These are phyloP conservation scores for Scaeva pyrastri DNA, from an alignment of 2,888 invertebrate species.

Conservation along the genomic window DNA sequence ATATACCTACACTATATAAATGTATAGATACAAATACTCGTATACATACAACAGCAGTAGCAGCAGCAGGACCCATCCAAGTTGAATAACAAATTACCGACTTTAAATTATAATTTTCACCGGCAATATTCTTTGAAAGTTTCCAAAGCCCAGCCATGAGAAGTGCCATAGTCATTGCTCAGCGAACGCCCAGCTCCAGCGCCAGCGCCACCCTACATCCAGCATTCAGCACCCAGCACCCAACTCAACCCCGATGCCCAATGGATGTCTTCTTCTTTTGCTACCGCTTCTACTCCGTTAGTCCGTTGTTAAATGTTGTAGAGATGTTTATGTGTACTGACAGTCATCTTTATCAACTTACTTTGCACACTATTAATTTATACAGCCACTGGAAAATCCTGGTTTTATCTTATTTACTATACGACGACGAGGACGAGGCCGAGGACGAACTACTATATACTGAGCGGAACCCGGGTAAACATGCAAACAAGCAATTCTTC, in stretches of 20 bases:
- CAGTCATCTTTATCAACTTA: conserved; percentile 74
- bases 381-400: conserved; percentile 74
- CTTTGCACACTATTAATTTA: conserved; percentile 75
- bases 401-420: conserved; percentile 71
- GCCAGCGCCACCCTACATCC: neutral
- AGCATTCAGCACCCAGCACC: neutral
- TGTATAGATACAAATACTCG: neutral
- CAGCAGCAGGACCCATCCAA: conserved; percentile 65
- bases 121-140: conserved; percentile 75
- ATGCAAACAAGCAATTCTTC: conserved; percentile 63
- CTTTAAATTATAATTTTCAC: conserved; percentile 75
- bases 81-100: conserved; percentile 75
- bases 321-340: conserved; percentile 69
- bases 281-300: conserved; percentile 19
- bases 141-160: conserved; percentile 60
- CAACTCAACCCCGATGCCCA: neutral
- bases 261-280: conserved; percentile 21
- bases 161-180: neutral
- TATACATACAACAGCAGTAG: conserved; percentile 16
- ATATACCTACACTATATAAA: conserved; percentile 3
- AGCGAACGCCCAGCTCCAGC: neutral
- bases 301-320: conserved; percentile 54
- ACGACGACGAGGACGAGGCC: too few relatives aligned
- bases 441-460: too few relatives aligned
- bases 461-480: conserved; percentile 52